Conservation (phyloP, 2,797 vertebrate genomes). For the Poecilia wingei region DNA sequence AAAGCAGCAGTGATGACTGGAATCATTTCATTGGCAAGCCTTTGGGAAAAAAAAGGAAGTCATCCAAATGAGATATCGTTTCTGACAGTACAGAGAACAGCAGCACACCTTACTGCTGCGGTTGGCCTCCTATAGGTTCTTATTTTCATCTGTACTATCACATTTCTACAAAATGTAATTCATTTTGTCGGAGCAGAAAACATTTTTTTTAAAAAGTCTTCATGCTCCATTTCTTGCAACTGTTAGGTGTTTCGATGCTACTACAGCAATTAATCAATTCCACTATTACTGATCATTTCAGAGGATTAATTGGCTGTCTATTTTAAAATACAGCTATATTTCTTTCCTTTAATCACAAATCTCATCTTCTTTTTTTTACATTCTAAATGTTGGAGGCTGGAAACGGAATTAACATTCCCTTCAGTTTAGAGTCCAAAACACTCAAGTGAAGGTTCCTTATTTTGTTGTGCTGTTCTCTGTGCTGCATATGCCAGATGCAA, state of each 20-base stretch:
- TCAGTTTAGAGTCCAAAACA: slow-evolving; percentile 59
- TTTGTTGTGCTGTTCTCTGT: slow-evolving; percentile 55
- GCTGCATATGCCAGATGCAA: slow-evolving; percentile 49
- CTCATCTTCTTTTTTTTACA: slow-evolving; percentile 71
- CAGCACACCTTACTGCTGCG: neutral
- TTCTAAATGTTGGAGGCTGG: slow-evolving; percentile 38
- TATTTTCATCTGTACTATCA: neutral
- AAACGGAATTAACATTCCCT: slow-evolving; percentile 56
- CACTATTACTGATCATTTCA: slow-evolving; percentile 64
- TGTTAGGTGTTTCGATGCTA: slow-evolving; percentile 59
- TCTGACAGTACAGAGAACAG: neutral
- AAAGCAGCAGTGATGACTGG: neutral
- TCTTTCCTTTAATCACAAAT: slow-evolving; percentile 72
- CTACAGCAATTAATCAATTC: slow-evolving; percentile 51
- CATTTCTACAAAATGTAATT: neutral
- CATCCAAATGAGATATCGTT: neutral
- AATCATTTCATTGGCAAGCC: neutral
- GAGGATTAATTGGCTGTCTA: slow-evolving; percentile 65
- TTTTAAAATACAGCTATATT: slow-evolving; percentile 66
- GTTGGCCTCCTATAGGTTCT: slow-evolving; percentile 17
- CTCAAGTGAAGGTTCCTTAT: slow-evolving; percentile 48
- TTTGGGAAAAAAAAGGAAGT: neutral
- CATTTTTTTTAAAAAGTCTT: slow-evolving; percentile 13
- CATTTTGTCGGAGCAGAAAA: neutral
- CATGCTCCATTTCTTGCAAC: slow-evolving; percentile 36